A percentile compares a stretch with the other conserved stretches of the same genome.
These are phyloP conservation scores for Dendroctonus valens DNA, from an alignment of 1,140 invertebrate species.

Conservation along the genomic window DNA sequence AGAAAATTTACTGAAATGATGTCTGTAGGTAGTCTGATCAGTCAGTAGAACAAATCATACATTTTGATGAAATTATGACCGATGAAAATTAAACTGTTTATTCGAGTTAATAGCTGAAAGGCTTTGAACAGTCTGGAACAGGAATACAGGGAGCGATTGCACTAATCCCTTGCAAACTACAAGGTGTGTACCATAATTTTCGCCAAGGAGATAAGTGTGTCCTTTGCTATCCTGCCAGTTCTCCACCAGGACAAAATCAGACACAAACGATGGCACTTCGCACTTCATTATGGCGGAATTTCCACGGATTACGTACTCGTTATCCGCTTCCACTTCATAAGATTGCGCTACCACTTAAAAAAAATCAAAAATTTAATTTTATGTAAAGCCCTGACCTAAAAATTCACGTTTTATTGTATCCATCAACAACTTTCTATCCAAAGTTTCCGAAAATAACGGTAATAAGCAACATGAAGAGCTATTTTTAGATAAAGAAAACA, in stretches of 20 bases:
- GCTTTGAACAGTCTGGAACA: constrained; percentile 18
- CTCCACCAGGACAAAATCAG: constrained; percentile 80
- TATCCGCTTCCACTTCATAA: constrained; percentile 80
- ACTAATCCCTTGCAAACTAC: not conserved
- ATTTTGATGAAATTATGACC: too few species aligned
- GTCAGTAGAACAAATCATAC: too few species aligned
- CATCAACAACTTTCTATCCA: too few species aligned
- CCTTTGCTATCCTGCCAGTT: constrained; percentile 77
- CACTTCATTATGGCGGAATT: constrained; percentile 87
- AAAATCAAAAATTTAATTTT: constrained; percentile 3
- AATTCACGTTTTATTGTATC: too few species aligned
- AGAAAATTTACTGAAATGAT: not conserved
- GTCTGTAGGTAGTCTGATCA: too few species aligned
- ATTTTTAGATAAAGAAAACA: too few species aligned
- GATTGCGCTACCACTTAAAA: constrained; percentile 72
- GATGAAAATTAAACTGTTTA: too few species aligned
- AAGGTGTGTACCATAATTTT: constrained; percentile 43
- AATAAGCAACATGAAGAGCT: too few species aligned
- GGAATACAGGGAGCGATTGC: not conserved
- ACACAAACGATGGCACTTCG: constrained; percentile 83
- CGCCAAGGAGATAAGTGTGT: constrained; percentile 62
- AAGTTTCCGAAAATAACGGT: too few species aligned
- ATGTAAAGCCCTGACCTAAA: too few species aligned
- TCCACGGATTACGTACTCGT: constrained; percentile 82
- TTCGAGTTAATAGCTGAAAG: not conserved